phyloP scores from a whole-genome alignment of 2,113 vertebrate species.

The Nothobranchius kuhntae region DNA sequence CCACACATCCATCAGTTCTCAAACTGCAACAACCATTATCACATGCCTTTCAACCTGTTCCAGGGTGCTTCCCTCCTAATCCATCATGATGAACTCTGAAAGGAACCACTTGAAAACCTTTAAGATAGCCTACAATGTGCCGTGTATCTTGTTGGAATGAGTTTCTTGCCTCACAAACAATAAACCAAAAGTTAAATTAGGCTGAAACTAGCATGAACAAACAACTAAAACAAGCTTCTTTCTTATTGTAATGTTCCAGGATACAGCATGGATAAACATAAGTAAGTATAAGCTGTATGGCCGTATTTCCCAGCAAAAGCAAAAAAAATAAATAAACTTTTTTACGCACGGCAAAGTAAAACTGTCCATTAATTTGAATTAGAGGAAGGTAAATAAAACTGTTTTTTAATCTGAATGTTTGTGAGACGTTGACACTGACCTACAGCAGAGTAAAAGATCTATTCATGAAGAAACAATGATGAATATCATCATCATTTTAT shows the following conservation, averaged over 20 bases:
- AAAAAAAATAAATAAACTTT: no score
- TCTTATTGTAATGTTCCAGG: constrained; percentile 22
- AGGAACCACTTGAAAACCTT: constrained; percentile 55
- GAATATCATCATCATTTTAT: no score
- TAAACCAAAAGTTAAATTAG: constrained; percentile 59
- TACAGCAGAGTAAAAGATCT: not conserved
- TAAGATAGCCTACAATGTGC: constrained; percentile 38
- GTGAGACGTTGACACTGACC: not conserved
- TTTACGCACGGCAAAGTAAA: constrained; percentile 7
- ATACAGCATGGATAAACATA: constrained; percentile 19
- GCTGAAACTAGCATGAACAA: constrained; percentile 38
- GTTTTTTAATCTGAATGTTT: not conserved
- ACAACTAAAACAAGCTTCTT: constrained; percentile 18
- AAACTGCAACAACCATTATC: constrained; percentile 54
- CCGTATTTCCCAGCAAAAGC: constrained; percentile 2
- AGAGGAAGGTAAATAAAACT: not conserved
- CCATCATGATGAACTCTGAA: constrained; percentile 52
- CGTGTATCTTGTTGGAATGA: constrained; percentile 51
- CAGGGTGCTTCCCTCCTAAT: constrained; percentile 51
- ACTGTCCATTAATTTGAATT: constrained; percentile 4
- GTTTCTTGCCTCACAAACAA: constrained; percentile 46
- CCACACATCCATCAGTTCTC: constrained; percentile 54
- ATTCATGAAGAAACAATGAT: no score
- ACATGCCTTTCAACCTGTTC: constrained; percentile 54
- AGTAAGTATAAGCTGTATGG: constrained; percentile 32